Conservation (phyloP, 1,140 invertebrate species). For the Euura lappo region DNA sequence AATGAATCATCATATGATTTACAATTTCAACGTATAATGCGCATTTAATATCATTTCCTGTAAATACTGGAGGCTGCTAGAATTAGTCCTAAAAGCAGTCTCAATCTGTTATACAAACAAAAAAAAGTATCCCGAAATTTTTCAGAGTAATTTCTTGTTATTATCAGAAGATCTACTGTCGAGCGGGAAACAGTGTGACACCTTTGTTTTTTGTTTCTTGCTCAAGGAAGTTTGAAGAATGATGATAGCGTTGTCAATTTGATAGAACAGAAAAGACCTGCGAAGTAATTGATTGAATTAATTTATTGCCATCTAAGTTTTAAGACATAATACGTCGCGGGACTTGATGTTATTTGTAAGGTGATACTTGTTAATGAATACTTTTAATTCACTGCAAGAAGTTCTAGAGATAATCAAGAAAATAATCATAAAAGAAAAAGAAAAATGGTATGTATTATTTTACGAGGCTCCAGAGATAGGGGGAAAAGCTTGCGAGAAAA, state of each 20-base stretch:
- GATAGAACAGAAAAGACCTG: background rate
- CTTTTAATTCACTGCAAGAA: conserved; percentile 7
- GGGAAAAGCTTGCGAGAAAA: background rate
- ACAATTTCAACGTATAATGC: no score
- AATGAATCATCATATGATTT: no score
- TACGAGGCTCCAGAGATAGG: background rate
- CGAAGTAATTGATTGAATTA: background rate
- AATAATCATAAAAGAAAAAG: background rate
- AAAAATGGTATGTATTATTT: conserved; percentile 2
- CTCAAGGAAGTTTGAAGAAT: no score
- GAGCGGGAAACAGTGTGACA: no score
- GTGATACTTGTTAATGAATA: background rate
- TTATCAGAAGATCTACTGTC: no score
- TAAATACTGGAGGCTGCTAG: no score
- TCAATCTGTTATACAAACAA: no score
- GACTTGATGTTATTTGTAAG: conserved; percentile 7
- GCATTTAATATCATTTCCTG: no score
- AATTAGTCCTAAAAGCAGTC: no score
- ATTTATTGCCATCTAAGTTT: conserved; percentile 4
- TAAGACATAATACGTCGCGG: conserved; percentile 6
- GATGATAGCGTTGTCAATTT: background rate
- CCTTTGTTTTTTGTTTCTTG: no score
- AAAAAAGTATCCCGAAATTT: no score
- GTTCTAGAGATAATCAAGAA: conserved; percentile 7
- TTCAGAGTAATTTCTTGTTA: no score